phyloP scores from a whole-genome alignment of 2,888 invertebrate genomes.

The Amphimallon solstitiale region DNA sequence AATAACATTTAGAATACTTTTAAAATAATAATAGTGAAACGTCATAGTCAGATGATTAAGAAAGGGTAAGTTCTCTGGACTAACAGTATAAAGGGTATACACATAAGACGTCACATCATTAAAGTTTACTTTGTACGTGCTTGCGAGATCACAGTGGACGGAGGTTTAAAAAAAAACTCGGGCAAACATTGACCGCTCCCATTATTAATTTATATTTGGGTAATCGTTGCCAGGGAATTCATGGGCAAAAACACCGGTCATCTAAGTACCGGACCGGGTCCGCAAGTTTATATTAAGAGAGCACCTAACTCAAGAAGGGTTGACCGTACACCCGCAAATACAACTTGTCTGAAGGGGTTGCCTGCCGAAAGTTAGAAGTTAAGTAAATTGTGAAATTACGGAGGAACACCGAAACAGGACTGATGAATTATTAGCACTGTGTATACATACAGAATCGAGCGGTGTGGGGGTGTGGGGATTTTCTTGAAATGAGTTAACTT shows the following conservation, averaged over 20 bases:
- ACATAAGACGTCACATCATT: conserved; percentile 4
- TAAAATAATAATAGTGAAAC: too few relatives aligned
- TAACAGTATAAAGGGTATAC: neutral
- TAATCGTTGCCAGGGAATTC: conserved; percentile 2
- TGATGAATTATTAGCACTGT: conserved; percentile 30
- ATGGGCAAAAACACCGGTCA: conserved; percentile 26
- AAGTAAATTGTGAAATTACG: conserved; percentile 33
- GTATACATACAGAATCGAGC: neutral
- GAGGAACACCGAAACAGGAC: conserved; percentile 23
- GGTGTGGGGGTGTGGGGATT: conserved; percentile 9
- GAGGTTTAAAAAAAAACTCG: conserved; percentile 21
- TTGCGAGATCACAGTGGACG: conserved; percentile 10
- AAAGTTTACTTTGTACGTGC: conserved; percentile 16
- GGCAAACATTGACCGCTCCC: conserved; percentile 22
- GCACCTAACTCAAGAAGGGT: conserved; percentile 31
- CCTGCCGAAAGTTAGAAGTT: conserved; percentile 25
- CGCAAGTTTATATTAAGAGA: conserved; percentile 31
- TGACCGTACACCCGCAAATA: conserved; percentile 29
- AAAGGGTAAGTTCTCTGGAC: neutral
- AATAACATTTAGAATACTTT: too few relatives aligned
- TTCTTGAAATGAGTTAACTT: conserved; percentile 33
- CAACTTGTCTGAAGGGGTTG: conserved; percentile 31
- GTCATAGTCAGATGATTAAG: neutral
- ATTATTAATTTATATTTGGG: conserved; percentile 33
- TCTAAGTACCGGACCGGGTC: conserved; percentile 4